Evolutionary conservation across 2,113 vertebrate species (phyloP).

Genomic region (Mobula birostris): DNA sequence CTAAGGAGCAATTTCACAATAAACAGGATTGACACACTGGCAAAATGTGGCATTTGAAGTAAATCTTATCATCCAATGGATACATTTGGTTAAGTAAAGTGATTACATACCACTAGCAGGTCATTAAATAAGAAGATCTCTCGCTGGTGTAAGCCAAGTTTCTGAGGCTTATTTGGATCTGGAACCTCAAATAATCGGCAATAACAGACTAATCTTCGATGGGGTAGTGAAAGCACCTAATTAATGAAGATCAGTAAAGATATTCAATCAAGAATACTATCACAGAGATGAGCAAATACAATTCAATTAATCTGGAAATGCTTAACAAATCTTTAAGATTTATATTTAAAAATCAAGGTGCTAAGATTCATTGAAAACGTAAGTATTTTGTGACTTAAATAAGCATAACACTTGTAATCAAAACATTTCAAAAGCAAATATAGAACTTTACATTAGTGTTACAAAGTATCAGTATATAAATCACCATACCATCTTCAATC

Average conservation of each 20-base stretch:
- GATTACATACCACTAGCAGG: conserved; percentile 80
- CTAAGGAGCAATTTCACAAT: background rate
- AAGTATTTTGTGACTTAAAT: background rate
- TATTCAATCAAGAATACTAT: background rate
- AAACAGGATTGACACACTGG: background rate
- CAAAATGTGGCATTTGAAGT: background rate
- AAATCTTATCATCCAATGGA: background rate
- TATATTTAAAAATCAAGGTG: background rate
- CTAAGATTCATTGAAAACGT: background rate
- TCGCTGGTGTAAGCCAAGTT: conserved; percentile 86
- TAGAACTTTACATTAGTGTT: background rate
- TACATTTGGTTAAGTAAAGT: background rate
- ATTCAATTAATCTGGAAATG: background rate
- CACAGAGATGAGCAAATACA: background rate
- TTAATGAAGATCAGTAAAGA: background rate
- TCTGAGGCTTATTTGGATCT: conserved; percentile 93
- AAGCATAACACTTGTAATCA: background rate
- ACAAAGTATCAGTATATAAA: background rate
- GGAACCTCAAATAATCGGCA: conserved; percentile 94
- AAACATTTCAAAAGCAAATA: background rate
- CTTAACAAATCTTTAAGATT: background rate
- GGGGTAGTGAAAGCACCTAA: conserved; percentile 86
- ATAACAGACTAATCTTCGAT: conserved; percentile 92
- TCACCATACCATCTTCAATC: background rate
- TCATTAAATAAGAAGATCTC: conserved; percentile 98